Evolutionary conservation across 2,888 invertebrate species (phyloP).

Genomic region (Drosophila setosimentum): DNA sequence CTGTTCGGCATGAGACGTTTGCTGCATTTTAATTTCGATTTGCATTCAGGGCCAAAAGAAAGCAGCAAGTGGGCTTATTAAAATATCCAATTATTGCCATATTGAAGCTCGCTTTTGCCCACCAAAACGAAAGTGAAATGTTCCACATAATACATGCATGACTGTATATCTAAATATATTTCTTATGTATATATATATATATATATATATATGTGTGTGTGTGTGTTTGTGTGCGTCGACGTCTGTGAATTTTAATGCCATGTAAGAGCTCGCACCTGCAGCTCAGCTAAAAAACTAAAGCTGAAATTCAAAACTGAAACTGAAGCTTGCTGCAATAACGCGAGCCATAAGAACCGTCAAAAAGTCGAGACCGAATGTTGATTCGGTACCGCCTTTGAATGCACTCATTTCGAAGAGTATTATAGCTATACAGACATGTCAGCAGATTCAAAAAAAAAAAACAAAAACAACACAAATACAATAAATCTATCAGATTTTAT

Average conservation of each 20-base stretch:
- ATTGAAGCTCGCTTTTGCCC: slow-evolving; percentile 62
- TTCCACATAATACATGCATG: slow-evolving; percentile 36
- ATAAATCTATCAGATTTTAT: not conserved
- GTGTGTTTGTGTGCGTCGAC: not conserved
- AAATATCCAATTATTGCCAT: slow-evolving; percentile 77
- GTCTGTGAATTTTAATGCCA: slow-evolving; percentile 23
- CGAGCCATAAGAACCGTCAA: slow-evolving; percentile 40
- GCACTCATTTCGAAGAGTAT: slow-evolving; percentile 15
- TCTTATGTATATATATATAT: too few species aligned
- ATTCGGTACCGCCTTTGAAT: slow-evolving; percentile 19
- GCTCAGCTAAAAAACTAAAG: slow-evolving; percentile 7
- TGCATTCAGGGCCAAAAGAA: slow-evolving; percentile 77
- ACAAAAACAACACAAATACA: too few species aligned
- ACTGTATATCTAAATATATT: not conserved
- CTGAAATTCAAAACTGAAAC: slow-evolving; percentile 23
- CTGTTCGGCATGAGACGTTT: slow-evolving; percentile 45
- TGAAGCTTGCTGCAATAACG: slow-evolving; percentile 10
- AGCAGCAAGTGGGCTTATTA: slow-evolving; percentile 69
- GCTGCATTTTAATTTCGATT: slow-evolving; percentile 76
- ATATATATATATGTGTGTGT: slow-evolving; percentile 1
- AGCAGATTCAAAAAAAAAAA: not conserved
- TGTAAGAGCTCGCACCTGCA: slow-evolving; percentile 28
- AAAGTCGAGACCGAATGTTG: slow-evolving; percentile 23
- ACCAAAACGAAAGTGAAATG: slow-evolving; percentile 74
- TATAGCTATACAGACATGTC: not conserved